Base-by-base conservation (phyloP, 2,888 invertebrate genomes). In the Eupithecia centaureata region DNA sequence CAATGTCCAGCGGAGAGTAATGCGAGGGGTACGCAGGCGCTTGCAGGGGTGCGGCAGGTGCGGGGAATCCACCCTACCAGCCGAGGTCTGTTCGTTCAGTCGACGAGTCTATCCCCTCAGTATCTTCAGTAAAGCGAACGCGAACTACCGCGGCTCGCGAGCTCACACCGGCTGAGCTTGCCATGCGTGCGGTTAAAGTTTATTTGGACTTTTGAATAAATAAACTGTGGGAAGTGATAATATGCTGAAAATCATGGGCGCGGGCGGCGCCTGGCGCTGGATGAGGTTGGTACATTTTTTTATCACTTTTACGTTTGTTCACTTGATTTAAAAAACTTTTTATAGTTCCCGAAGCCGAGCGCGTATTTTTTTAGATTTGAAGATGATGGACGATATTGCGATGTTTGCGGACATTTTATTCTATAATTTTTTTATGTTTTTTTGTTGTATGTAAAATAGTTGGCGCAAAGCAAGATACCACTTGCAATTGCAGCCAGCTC, bases 141-240 rank as follows among this genome's bases (percentile, higher is more conserved):
- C 60, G 65, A 64, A 57, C 22, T 63, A 61, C 74, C 81, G 81
- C 71, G 47, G 63, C 28, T 63, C 25, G 67, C 57, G 67, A 72
- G 65, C 68, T 47, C 75, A 61, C 51, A 70, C 63, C 63, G 71
- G 77, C 18, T 79, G 78, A 77, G 81, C 80, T 79, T 83, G 85
- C 82, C 73, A 88, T 87, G 87, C 78, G 79, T 82, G 79, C 88
- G 86, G 77, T 79, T 76, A 87, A 89, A 89, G 81, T 89, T 88
- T 88, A 80, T 82, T 75, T 76, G 77, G 71, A 79, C 75, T 66
- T 68, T 73, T 76, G 74, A 82, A 78, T 80, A 79, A 82, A 80
- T 75, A 77, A 74, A 73, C 68, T 68, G 80, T 82, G 79, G 77
- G 52, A 81, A 78, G 87, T 86, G 87, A 80, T n/a, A n/a, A 75